Evolutionary conservation across 2,797 vertebrate genomes (phyloP), one percentile per base, ranked within the genome.

Genomic region (Sebastes taczanowskii): DNA sequence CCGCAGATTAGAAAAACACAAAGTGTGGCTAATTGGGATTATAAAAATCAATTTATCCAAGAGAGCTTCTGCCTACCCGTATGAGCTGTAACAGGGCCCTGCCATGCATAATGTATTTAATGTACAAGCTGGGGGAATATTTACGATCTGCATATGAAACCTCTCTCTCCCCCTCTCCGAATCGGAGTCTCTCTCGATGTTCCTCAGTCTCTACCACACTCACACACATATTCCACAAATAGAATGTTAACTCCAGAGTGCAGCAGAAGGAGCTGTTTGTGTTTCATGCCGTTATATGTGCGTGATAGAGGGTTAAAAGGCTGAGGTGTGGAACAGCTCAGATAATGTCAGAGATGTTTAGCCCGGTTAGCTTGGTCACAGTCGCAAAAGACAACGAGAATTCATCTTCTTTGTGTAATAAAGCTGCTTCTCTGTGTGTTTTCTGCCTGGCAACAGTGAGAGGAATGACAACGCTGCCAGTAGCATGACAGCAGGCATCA

Each of bases 381-480:
- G 29, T 38, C 60, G 42, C 30, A 72, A 20, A 20, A 9, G 22
- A 55, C 67, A 55, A 1, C 2, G 6, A 4, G 10, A 79, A 67
- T 34, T 66, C 13, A 27, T 83, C 67, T 29, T 55, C 32, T 29
- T 35, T 27, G 46, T 55, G 23, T 18, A 64, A 42, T 64, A 46
- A 76, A 80, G 46, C 49, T 30, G 55, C 64, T 27, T 59, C 34
- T 55, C 38, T 27, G 16, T 7, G 35, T 6, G 11, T 11, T 72
- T 91, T 90, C 84, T 90, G 82, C 90, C 90, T 84, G 71, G 86
- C 88, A 93, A 92, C 91, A 91, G 84, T 7, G 59, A 59, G 77
- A 78, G 52, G 34, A 65, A 9, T 38, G 66, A 75, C 30, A 38
- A 27, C 6, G 3, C 74, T 69, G 82, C 81, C 64, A 18, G 83